Evolutionary conservation across 2,113 vertebrate genomes (phyloP).

Genomic region (Xenopus tropicalis): DNA sequence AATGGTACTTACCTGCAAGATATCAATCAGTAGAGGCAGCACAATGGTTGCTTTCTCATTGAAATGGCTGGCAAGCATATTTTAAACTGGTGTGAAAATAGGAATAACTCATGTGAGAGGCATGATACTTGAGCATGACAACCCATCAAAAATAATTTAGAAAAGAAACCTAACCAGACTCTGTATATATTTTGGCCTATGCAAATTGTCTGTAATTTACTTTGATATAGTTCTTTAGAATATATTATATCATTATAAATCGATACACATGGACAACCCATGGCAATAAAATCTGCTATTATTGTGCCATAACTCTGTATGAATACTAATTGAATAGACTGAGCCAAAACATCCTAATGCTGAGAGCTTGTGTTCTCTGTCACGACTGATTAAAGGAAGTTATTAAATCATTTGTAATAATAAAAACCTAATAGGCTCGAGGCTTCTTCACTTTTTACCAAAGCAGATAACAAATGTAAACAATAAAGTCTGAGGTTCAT

Average conservation of each 20-base stretch:
- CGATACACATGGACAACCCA: background rate
- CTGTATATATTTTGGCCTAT: background rate
- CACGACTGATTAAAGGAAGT: slow-evolving; percentile 22
- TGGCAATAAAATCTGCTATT: background rate
- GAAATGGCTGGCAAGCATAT: no score
- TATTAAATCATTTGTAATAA: slow-evolving; percentile 43
- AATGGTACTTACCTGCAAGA: no score
- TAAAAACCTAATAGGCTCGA: slow-evolving; percentile 29
- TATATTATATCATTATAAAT: background rate
- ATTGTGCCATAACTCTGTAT: background rate
- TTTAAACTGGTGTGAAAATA: no score
- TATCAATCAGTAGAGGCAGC: no score
- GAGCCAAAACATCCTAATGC: background rate
- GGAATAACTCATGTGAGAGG: no score
- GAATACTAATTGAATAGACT: background rate
- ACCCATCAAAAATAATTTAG: background rate
- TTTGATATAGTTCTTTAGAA: background rate
- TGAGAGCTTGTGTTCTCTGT: background rate
- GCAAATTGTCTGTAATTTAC: slow-evolving; percentile 2
- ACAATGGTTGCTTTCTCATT: no score
- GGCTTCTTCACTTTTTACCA: background rate
- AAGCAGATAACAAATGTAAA: slow-evolving; percentile 32
- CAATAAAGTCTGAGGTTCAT: slow-evolving; percentile 26
- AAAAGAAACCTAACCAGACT: background rate
- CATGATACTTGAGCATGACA: background rate